These are phyloP conservation scores for Trichopria drosophilae DNA, from an alignment of 2,888 invertebrate genomes.

Conservation along the genomic window DNA sequence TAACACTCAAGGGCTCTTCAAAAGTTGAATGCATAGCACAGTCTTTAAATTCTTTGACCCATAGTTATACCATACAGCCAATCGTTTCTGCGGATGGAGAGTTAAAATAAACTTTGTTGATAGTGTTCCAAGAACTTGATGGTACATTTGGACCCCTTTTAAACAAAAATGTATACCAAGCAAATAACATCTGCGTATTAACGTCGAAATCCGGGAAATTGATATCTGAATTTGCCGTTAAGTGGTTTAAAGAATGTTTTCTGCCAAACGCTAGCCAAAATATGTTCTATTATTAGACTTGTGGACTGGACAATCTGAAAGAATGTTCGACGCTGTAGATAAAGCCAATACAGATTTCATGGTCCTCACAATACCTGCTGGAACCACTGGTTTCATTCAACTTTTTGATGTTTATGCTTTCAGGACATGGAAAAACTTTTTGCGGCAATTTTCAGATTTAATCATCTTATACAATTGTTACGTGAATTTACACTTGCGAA, in stretches of 20 bases:
- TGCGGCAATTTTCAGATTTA: not conserved
- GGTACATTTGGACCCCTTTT: conserved; percentile 26
- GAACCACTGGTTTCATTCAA: conserved; percentile 23
- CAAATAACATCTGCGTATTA: conserved; percentile 17
- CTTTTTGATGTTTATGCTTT: conserved; percentile 15
- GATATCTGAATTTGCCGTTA: conserved; percentile 6
- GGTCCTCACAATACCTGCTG: conserved; percentile 16
- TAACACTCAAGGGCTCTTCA: no score
- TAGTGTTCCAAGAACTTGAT: conserved; percentile 24
- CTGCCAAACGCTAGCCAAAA: conserved; percentile 15
- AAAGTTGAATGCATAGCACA: no score
- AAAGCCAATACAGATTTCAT: conserved; percentile 14
- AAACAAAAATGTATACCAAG: conserved; percentile 25
- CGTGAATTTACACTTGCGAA: no score
- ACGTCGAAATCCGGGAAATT: conserved; percentile 24
- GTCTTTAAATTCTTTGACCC: no score
- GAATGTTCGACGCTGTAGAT: conserved; percentile 11
- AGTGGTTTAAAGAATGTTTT: no score
- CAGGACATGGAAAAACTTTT: no score
- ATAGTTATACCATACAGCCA: conserved; percentile 23
- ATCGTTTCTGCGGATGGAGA: conserved; percentile 6
- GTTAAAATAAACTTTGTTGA: conserved; percentile 19
- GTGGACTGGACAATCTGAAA: conserved; percentile 19
- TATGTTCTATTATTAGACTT: conserved; percentile 24
- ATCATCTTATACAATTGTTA: not conserved